Base-by-base conservation (phyloP, 1,140 invertebrate genomes). In the Scaptodrosophila lebanonensis region DNA sequence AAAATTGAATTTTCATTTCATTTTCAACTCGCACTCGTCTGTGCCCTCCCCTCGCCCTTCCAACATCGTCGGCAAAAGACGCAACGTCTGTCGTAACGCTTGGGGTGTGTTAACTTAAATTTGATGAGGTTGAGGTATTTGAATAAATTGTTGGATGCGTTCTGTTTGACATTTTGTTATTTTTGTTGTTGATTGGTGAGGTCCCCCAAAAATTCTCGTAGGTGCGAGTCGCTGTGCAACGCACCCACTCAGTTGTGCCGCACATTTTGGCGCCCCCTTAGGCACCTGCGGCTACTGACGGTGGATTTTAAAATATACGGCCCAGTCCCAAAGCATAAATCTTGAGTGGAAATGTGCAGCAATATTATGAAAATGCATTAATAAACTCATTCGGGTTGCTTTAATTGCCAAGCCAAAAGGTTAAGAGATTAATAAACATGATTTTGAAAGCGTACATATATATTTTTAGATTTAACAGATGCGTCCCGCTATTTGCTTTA, bases 1-100 rank as follows among this genome's bases (percentile, higher is more conserved):
- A 85, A 85, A 85, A 85, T 85, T 79, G 76, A 84, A 85, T 85
- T 84, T 77, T 84, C 75, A 76, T 75, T 77, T 82, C 66, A 61
- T 66, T 69, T 76, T 66, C 51, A 40, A 53, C 43, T 54, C 51
- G 36, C 29, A 3, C 18, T 20, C 36, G 9, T 12, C 4, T 29
- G 8, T 11, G 11, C 5, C 27, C 35, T 15, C 29, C 50, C n/a
- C 30, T 42, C 12, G 15, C 32, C n/a, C 5, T 29, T 29, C 9
- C 9, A 29, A 6, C 9, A 6, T 6, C 9, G 9, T 29, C n/a
- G n/a, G n/a, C n/a, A n/a, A n/a, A n/a, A n/a, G n/a, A 33, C 2
- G 9, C 32, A 33, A 8, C 12, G 36, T 51, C 57, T 62, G 57
- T 56, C 54, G 53, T 59, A 66, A 65, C 30, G 35, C 54, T 67